Evolutionary conservation across 2,888 invertebrate genomes (phyloP), one percentile per base, ranked within the genome.

Genomic region (Serripes groenlandicus): DNA sequence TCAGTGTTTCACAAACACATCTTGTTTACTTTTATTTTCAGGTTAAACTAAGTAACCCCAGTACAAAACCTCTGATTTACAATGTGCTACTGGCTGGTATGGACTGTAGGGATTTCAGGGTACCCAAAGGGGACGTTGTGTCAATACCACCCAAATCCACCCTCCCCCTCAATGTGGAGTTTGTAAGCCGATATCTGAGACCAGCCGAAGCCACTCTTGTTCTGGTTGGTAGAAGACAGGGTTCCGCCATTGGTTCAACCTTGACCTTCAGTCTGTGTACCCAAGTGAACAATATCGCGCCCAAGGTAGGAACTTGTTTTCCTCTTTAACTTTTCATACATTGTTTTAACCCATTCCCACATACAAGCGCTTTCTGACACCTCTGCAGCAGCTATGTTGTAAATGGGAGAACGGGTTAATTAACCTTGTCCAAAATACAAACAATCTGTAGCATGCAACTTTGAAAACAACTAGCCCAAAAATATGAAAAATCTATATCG

Each of bases 11-110:
- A 2, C 3, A 5, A 56, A 56, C 3, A 56, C 18, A 56, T 23
- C 56, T 11, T 11, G n/a, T 11, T 2, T 5, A 26, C 56, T 56
- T 56, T 56, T 23, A n/a, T 56, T 56, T 32, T 11, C 52, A 94
- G 94, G 92, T 94, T 34, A 92, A 92, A 74, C 78, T 94, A 54
- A 92, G 89, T 73, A 95, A 94, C 87, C 93, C 95, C 3, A 94
- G 93, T 83, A 82, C 84, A 30, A 94, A 94, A 83, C 90, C 94
- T 2, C 87, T 95, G 66, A 88, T 90, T n/a, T 95, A 95, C 88
- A 89, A 92, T 35, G 91, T 93, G 0, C 78, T 93, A 64, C 72
- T 95, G 23, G 92, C 94, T 21, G 95, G 95, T 1, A 87, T 80
- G 9, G 94, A 94, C 86, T 92, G 94, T 7, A 68, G 86, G 1